Conservation (phyloP, 1,140 invertebrate species). For the Drosophila gunungcola region DNA sequence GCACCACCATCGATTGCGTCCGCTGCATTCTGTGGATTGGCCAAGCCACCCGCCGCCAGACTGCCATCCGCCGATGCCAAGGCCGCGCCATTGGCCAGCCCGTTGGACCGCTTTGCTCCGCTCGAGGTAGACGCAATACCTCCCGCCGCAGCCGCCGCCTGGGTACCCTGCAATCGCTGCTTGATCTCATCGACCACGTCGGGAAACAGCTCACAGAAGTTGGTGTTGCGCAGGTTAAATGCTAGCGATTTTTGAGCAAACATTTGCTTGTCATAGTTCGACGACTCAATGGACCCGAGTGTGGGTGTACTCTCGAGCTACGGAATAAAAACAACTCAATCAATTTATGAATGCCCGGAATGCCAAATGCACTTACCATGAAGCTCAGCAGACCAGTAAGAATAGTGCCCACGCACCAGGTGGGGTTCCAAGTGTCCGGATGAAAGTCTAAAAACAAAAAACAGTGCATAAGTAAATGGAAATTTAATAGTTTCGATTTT, state of each 20-base stretch:
- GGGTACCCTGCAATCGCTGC: constrained; percentile 56
- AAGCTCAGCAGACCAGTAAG: constrained; percentile 96
- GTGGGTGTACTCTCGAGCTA: constrained; percentile 96
- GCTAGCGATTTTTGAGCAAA: constrained; percentile 94
- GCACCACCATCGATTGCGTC: constrained; percentile 45
- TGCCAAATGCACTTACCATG: constrained; percentile 86
- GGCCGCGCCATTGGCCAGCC: constrained; percentile 39
- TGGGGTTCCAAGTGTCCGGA: constrained; percentile 99
- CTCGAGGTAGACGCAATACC: constrained; percentile 26
- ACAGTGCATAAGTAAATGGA: no score
- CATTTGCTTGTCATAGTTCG: constrained; percentile 94
- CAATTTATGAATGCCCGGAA: neutral
- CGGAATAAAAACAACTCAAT: neutral
- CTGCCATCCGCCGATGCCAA: constrained; percentile 3
- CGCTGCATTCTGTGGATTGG: constrained; percentile 37
- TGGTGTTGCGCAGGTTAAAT: constrained; percentile 95
- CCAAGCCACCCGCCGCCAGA: constrained; percentile 5
- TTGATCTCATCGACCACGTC: constrained; percentile 79
- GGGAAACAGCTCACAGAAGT: constrained; percentile 88
- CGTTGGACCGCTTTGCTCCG: constrained; percentile 46
- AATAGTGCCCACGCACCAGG: constrained; percentile 98
- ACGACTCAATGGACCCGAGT: constrained; percentile 96
- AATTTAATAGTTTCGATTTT: no score
- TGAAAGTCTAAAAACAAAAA: constrained; percentile 92
- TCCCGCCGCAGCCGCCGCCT: constrained; percentile 22